Evolutionary conservation across 2,113 vertebrate genomes (phyloP).

Genomic region (Laterallus jamaicensis): DNA sequence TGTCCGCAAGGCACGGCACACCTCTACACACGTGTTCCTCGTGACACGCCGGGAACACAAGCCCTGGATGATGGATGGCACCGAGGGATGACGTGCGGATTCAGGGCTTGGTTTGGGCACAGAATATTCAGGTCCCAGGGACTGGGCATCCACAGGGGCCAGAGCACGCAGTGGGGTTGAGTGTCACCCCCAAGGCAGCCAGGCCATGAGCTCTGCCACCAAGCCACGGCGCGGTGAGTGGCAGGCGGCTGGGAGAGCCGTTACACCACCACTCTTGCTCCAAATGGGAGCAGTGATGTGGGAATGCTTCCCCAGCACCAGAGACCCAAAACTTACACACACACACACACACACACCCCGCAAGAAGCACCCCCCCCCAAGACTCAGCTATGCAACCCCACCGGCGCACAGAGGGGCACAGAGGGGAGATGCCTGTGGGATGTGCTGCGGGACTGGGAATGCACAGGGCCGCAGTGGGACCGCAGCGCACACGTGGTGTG

Average conservation of each 20-base stretch:
- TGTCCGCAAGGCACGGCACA: background rate
- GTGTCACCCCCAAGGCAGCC: background rate
- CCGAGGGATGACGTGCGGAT: fast-evolving
- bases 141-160: background rate
- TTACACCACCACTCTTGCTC: background rate
- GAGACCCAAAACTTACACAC: background rate
- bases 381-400: background rate
- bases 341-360: background rate
- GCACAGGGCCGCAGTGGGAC: fast-evolving
- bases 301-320: background rate
- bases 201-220: background rate
- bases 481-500: fast-evolving
- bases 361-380: background rate
- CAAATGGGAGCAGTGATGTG: fast-evolving
- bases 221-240: fast-evolving
- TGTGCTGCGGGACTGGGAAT: fast-evolving
- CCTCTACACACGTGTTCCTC: fast-evolving
- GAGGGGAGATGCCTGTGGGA: fast-evolving
- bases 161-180: background rate
- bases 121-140: too few relatives aligned
- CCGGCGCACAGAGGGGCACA: fast-evolving
- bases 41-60: background rate
- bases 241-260: background rate
- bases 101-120: background rate
- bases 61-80: fast-evolving